Evolutionary conservation across 2,113 vertebrate genomes (phyloP).

Genomic region (Ibidorhyncha struthersii): DNA sequence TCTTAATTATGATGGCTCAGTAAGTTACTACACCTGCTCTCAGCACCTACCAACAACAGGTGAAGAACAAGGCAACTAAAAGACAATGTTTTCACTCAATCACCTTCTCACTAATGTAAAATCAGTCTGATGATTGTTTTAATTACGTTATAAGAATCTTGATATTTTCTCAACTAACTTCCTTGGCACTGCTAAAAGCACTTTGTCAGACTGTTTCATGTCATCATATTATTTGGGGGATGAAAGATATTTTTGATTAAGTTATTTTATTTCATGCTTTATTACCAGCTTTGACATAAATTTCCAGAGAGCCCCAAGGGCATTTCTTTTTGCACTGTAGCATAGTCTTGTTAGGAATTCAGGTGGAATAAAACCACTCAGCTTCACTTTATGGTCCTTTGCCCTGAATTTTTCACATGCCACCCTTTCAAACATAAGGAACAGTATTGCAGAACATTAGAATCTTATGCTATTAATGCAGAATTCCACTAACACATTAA

Average conservation of each 20-base stretch:
- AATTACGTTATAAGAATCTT: background rate
- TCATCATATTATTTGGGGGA: background rate
- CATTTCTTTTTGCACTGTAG: constrained; percentile 13
- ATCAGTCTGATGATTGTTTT: background rate
- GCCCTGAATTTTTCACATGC: constrained; percentile 30
- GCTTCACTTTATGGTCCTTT: constrained; percentile 24
- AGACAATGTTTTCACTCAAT: background rate
- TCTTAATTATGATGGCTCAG: background rate
- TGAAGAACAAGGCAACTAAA: background rate
- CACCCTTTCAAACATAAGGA: background rate
- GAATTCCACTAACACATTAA: background rate
- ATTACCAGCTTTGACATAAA: constrained; percentile 55
- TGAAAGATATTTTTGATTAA: constrained; percentile 2
- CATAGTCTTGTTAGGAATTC: constrained; percentile 46
- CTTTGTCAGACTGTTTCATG: background rate
- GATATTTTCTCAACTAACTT: background rate
- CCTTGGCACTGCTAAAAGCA: background rate
- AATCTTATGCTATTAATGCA: background rate
- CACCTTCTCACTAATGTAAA: background rate
- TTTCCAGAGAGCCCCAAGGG: background rate
- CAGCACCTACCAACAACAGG: background rate
- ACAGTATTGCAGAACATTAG: background rate
- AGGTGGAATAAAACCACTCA: constrained; percentile 62
- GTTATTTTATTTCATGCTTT: constrained; percentile 47
- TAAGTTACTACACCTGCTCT: background rate